phyloP scores from a whole-genome alignment of 2,888 invertebrate species.

The Heliconius cydno region DNA sequence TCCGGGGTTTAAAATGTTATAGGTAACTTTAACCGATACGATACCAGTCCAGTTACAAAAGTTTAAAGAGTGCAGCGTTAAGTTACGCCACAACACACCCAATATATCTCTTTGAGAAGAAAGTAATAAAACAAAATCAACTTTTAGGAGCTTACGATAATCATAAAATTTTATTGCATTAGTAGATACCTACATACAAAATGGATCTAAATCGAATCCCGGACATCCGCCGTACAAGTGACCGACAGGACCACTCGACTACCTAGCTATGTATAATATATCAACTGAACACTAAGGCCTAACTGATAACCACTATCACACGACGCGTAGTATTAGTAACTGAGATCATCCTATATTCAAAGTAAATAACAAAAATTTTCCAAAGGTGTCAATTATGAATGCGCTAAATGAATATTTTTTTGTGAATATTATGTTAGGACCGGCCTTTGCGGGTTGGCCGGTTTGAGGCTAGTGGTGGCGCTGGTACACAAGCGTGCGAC shows the following conservation, averaged over 20 bases:
- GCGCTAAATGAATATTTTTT: background rate
- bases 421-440: too few species aligned
- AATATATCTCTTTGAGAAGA: conserved; percentile 16
- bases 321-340: background rate
- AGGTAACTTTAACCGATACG: too few species aligned
- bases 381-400: background rate
- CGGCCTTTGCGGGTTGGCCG: too few species aligned
- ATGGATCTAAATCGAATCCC: background rate
- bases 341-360: conserved; percentile 5
- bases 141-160: background rate
- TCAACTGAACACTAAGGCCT: background rate
- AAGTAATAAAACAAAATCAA: background rate
- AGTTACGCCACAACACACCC: background rate
- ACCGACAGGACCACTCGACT: background rate
- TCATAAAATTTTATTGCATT: background rate
- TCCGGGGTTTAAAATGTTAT: too few species aligned
- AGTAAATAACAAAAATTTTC: conserved; percentile 11
- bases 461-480: too few species aligned
- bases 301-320: background rate
- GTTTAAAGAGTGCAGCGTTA: background rate
- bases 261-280: background rate
- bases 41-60: too few species aligned
- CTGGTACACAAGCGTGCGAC: too few species aligned
- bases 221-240: background rate
- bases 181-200: background rate